Conservation (phyloP, 1,140 invertebrate species). For the Ips nitidus region DNA sequence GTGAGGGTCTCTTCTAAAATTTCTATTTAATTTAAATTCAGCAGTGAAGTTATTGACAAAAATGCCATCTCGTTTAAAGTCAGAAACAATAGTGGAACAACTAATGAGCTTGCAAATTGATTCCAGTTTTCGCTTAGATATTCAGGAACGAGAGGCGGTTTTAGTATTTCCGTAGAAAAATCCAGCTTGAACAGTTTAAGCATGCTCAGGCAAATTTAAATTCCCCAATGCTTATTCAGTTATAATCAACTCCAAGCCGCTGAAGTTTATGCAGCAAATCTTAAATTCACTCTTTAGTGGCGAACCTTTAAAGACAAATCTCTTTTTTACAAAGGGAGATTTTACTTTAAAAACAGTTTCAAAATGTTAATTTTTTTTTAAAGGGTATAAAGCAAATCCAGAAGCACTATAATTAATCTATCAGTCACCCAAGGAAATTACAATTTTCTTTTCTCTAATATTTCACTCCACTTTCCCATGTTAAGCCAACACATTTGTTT, state of each 20-base stretch:
- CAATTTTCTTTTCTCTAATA: slow-evolving; percentile 13
- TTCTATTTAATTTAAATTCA: not conserved
- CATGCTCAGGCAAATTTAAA: slow-evolving; percentile 12
- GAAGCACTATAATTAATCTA: slow-evolving; percentile 11
- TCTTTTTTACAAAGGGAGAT: not conserved
- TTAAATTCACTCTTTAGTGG: slow-evolving; percentile 7
- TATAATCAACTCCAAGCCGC: slow-evolving; percentile 11
- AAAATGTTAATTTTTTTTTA: not conserved
- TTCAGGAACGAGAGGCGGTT: not conserved
- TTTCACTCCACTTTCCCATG: slow-evolving; percentile 6
- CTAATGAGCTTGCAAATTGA: slow-evolving; percentile 14
- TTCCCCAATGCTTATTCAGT: slow-evolving; percentile 15
- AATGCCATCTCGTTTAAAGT: not conserved
- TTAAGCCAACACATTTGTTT: slow-evolving; percentile 27
- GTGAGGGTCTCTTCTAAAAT: not conserved
- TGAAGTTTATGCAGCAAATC: slow-evolving; percentile 7
- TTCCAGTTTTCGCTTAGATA: not conserved
- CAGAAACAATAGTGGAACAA: not conserved
- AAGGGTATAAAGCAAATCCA: slow-evolving; percentile 6
- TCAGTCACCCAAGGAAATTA: slow-evolving; percentile 3
- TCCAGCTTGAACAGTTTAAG: slow-evolving; percentile 8
- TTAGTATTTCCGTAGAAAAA: slow-evolving; percentile 11
- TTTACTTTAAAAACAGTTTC: not conserved
- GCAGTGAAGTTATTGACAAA: not conserved
- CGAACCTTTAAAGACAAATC: not conserved